Base-by-base conservation (phyloP, 30 jellyfish, hydroid and myxozoan genomes). In the Aurelia coerulea region DNA sequence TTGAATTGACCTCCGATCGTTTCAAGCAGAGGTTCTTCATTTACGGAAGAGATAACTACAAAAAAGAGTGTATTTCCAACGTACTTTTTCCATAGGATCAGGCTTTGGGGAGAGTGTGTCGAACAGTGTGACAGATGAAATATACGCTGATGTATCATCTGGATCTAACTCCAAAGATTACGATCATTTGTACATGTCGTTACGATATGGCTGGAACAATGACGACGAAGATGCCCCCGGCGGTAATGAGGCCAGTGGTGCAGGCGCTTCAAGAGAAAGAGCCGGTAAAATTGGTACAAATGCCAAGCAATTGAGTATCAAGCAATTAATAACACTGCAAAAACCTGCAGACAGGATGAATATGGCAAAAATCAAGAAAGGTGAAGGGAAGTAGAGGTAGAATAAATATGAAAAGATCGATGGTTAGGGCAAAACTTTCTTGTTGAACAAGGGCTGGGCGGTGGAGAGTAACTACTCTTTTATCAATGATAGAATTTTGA, bases 111-210 rank as follows among this genome's bases (percentile, higher is more conserved):
- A n/a, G 53, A 13, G 56, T 46, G 56, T 46, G 56, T 46, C 56
- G 56, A 46, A 46, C 56, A 46, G 56, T 46, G 56, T 46, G 56
- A 46, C 56, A 46, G 14, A 46, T 13, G 56, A 46, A 46, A 46
- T 46, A 46, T 46, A 46, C 14, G 56, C 56, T 9, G 56, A 46
- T 9, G 56, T 9, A 19, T 29, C 85, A 31, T 52, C 85, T 11
- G 85, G 56, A 46, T 46, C 56, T 9, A 53, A 0, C 42, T 10
- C 74, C 33, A 67, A 34, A 32, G 74, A 19, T 0, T 58, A 23
- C 46, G 64, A 33, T 31, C 62, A 71, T n/a, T 78, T 78, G 88
- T 78, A 78, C 78, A 14, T 78, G 88, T 78, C 88, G n/a, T 34
- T 78, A 17, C 42, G 78, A 46, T 78, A 78, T 23, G 88, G 88